These are phyloP conservation scores for Corythoichthys intestinalis DNA, from an alignment of 2,113 vertebrate species.

Conservation along the genomic window DNA sequence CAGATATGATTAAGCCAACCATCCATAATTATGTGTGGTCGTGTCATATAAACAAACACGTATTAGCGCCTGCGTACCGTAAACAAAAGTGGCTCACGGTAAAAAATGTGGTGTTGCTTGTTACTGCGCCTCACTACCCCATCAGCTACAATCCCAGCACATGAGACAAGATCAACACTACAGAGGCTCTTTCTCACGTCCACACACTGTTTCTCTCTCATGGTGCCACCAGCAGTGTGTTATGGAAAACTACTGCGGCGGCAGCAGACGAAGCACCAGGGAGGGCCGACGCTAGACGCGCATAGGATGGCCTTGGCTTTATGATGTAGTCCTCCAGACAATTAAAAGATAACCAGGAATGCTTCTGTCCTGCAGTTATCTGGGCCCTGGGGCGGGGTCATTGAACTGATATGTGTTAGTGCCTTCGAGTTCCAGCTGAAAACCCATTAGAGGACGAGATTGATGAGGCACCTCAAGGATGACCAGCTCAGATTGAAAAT, in stretches of 20 bases:
- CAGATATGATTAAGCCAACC: neutral
- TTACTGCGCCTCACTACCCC: neutral
- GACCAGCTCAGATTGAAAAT: neutral
- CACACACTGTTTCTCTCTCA: neutral
- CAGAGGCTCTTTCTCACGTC: constrained; percentile 9
- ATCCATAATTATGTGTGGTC: no score
- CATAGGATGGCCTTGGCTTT: constrained; percentile 33
- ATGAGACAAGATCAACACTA: neutral
- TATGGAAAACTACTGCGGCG: constrained; percentile 64
- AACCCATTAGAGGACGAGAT: constrained; percentile 15
- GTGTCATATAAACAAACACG: neutral
- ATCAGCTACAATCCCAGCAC: neutral
- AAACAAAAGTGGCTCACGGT: neutral
- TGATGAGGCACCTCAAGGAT: constrained; percentile 2
- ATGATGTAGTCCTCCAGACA: constrained; percentile 25
- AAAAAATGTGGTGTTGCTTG: neutral
- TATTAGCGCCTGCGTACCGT: constrained; percentile 2
- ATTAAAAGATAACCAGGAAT: constrained; percentile 53
- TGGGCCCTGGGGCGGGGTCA: constrained; percentile 30
- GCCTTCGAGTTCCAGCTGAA: constrained; percentile 18
- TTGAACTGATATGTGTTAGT: constrained; percentile 10
- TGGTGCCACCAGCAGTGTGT: constrained; percentile 20
- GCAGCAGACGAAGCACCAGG: constrained; percentile 5
- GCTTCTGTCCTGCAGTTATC: constrained; percentile 48
- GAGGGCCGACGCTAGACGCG: constrained; percentile 24